phyloP scores from a whole-genome alignment of 2,113 vertebrate genomes.

The Empidonax alnorum region DNA sequence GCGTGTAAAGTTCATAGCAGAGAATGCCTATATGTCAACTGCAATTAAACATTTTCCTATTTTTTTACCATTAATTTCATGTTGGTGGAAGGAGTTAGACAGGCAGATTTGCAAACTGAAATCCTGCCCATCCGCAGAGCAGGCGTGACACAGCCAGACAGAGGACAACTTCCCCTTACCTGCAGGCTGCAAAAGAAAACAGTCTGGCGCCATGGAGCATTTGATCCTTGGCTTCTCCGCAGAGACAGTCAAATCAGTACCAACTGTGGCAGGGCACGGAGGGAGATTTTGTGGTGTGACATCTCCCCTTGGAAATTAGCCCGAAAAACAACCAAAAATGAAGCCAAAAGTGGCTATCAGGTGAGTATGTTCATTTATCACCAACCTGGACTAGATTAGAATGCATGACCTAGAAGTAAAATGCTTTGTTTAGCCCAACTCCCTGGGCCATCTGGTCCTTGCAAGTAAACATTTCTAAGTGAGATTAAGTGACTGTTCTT shows the following conservation, averaged over 20 bases:
- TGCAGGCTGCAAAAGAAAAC: constrained; percentile 49
- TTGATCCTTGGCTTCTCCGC: constrained; percentile 43
- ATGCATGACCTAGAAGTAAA: constrained; percentile 52
- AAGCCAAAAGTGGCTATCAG: constrained; percentile 44
- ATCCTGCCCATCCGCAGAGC: neutral
- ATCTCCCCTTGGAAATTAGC: neutral
- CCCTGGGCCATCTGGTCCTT: constrained; percentile 43
- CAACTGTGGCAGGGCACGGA: constrained; percentile 5
- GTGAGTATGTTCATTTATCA: constrained; percentile 38
- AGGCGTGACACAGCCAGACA: constrained; percentile 1
- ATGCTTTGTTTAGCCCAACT: constrained; percentile 55
- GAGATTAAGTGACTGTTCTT: constrained; percentile 49
- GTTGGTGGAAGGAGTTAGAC: neutral
- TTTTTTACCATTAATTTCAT: neutral
- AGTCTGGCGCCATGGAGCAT: constrained; percentile 11
- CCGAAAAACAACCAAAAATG: constrained; percentile 6
- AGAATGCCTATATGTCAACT: constrained; percentile 30
- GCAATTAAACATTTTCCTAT: constrained; percentile 41
- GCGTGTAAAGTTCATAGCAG: neutral
- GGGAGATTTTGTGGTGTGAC: neutral
- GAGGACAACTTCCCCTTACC: constrained; percentile 56
- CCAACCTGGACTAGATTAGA: constrained; percentile 51
- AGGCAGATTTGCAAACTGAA: neutral
- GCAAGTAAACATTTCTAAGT: constrained; percentile 60
- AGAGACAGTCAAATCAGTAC: constrained; percentile 36